Conservation (phyloP, 2,888 invertebrate genomes). For the Volucella bombylans region DNA sequence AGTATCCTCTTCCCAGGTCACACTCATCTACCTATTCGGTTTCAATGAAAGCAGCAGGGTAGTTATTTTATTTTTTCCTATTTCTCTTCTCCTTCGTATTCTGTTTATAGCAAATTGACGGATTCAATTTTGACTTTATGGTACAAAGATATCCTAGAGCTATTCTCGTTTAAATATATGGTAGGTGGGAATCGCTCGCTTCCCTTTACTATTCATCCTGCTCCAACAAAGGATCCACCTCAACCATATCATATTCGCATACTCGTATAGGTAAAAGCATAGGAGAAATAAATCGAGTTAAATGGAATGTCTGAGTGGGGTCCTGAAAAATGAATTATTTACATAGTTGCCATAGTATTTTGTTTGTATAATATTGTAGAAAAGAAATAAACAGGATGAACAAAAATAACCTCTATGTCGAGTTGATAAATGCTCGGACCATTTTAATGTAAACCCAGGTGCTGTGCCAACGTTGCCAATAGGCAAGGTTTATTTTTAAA, state of each 20-base stretch:
- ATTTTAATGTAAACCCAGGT: conserved; percentile 25
- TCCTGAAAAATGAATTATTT: conserved; percentile 19
- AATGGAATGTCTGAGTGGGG: conserved; percentile 23
- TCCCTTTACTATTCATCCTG: too few species aligned
- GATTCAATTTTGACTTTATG: conserved; percentile 53
- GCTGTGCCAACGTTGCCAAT: not conserved
- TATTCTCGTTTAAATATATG: too few species aligned
- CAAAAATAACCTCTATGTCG: conserved; percentile 14
- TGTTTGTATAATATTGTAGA: not conserved
- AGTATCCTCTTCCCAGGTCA: not conserved
- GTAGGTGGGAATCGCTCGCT: too few species aligned
- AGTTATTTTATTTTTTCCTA: not conserved
- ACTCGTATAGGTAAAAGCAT: not conserved
- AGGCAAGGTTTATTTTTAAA: conserved; percentile 31
- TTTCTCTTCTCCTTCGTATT: not conserved
- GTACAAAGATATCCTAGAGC: conserved; percentile 2
- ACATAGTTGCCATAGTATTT: not conserved
- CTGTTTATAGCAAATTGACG: conserved; percentile 37
- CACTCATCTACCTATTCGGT: not conserved
- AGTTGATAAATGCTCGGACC: conserved; percentile 23
- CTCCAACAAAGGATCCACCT: conserved; percentile 16
- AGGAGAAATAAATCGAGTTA: conserved; percentile 52
- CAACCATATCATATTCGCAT: not conserved
- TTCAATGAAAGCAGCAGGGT: not conserved
- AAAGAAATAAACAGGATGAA: not conserved